Percentiles rank a stretch among this genome's conserved stretches.
Evolutionary conservation across 1,140 invertebrate species (phyloP).

Genomic region (Polyergus mexicanus): DNA sequence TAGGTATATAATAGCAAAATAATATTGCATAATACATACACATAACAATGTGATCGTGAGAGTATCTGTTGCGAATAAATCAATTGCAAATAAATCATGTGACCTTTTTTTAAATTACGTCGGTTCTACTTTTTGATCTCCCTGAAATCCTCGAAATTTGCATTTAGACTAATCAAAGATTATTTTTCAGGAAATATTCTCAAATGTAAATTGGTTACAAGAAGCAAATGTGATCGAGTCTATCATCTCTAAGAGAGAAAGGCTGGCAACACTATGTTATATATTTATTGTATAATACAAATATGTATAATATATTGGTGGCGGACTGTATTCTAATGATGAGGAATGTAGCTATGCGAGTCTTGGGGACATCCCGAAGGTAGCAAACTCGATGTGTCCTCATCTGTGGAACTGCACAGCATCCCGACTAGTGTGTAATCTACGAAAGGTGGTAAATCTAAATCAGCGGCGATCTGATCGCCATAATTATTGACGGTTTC

Average conservation of each 20-base stretch:
- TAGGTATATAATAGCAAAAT: constrained; percentile 69
- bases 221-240: background rate
- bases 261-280: constrained; percentile 60
- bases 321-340: constrained; percentile 78
- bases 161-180: background rate
- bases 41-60: constrained; percentile 81
- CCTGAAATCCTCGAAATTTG: background rate
- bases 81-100: constrained; percentile 79
- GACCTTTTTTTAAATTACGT: constrained; percentile 74
- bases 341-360: constrained; percentile 81
- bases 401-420: constrained; percentile 82
- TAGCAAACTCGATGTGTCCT: constrained; percentile 69
- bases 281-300: constrained; percentile 74
- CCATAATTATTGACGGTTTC: constrained; percentile 69
- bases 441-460: constrained; percentile 83
- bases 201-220: background rate
- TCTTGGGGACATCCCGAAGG: constrained; percentile 71
- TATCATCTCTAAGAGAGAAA: background rate
- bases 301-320: constrained; percentile 37
- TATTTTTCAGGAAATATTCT: background rate
- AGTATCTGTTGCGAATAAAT: constrained; percentile 80
- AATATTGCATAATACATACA: constrained; percentile 76
- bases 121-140: constrained; percentile 47
- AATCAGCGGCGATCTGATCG: constrained; percentile 74
- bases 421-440: constrained; percentile 85